Evolutionary conservation across 1,140 invertebrate species (phyloP).

Genomic region (Colletes latitarsis): DNA sequence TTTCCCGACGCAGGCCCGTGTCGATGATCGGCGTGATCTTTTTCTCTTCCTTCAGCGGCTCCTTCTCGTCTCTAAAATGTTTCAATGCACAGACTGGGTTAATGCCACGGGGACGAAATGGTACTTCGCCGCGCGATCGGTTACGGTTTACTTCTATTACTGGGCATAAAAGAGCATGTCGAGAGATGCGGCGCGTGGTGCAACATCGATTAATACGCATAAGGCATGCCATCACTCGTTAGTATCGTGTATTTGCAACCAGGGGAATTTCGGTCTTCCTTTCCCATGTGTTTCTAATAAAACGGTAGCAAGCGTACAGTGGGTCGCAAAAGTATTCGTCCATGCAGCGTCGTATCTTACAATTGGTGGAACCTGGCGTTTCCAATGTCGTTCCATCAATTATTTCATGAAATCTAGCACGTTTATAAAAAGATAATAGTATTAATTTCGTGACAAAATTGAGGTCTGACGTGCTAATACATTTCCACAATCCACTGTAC

Average conservation of each 20-base stretch:
- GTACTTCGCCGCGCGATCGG: neutral
- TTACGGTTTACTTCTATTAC: constrained; percentile 51
- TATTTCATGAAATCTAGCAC: too few species aligned
- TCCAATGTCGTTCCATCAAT: too few species aligned
- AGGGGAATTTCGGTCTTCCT: neutral
- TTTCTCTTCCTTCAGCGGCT: constrained; percentile 86
- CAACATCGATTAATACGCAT: constrained; percentile 62
- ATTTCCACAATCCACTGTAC: too few species aligned
- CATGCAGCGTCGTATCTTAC: too few species aligned
- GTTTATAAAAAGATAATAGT: too few species aligned
- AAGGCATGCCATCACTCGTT: constrained; percentile 62
- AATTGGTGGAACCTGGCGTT: too few species aligned
- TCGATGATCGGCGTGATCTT: constrained; percentile 83
- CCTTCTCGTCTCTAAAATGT: constrained; percentile 88
- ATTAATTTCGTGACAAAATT: too few species aligned
- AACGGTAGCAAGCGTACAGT: neutral
- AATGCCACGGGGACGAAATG: neutral
- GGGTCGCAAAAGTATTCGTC: too few species aligned
- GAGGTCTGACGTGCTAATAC: too few species aligned
- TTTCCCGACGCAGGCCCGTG: constrained; percentile 86
- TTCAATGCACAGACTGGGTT: neutral
- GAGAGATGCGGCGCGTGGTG: constrained; percentile 63
- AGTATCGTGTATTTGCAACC: constrained; percentile 41
- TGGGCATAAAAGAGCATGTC: constrained; percentile 59
- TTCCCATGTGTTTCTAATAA: neutral